Evolutionary conservation across 2,888 invertebrate species (phyloP), one percentile per base, ranked within the genome.

Genomic region (Ectemnius continuus): DNA sequence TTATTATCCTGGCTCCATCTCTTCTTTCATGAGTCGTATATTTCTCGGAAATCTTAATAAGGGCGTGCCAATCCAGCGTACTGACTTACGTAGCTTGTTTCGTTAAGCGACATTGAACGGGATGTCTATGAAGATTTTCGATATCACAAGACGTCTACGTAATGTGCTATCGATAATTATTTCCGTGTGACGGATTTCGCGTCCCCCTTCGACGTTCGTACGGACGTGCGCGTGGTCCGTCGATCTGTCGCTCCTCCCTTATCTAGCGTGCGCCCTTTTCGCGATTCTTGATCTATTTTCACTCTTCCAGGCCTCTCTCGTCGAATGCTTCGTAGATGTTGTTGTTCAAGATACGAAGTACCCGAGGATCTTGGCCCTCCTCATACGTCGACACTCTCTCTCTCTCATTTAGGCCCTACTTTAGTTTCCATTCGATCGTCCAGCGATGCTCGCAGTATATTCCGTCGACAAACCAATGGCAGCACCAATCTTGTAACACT

Each of bases 101-200:
- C 70, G 59, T 68, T 74, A 67, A 73, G 73, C 67, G 76, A 77
- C 78, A 78, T 78, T 77, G 70, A 84, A 83, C 76, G 77, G 73
- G 78, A 82, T 84, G 75, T 78, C 78, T 83, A 80, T 69, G 76
- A 79, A 80, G 78, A 74, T 84, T 75, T 69, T 83, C 73, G 81
- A 79, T 86, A 86, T 86, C 86, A 87, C 86, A 87, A 87, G 82
- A 85, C 83, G 79, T 82, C 81, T 82, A 83, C 73, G 73, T 82
- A 77, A 62, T 46, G 68, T 69, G 74, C 67, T 68, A 81, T 73
- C 61, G 76, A 73, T 67, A 60, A 66, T 76, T n/a, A 23, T 58
- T 59, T 18, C 64, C 62, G 14, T 56, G 57, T 18, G 64, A 46
- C 26, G 60, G 73, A 65, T 73, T 73, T 52, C n/a, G 46, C 66